Conservation (phyloP, 1,140 invertebrate species). For the Thrips palmi region DNA sequence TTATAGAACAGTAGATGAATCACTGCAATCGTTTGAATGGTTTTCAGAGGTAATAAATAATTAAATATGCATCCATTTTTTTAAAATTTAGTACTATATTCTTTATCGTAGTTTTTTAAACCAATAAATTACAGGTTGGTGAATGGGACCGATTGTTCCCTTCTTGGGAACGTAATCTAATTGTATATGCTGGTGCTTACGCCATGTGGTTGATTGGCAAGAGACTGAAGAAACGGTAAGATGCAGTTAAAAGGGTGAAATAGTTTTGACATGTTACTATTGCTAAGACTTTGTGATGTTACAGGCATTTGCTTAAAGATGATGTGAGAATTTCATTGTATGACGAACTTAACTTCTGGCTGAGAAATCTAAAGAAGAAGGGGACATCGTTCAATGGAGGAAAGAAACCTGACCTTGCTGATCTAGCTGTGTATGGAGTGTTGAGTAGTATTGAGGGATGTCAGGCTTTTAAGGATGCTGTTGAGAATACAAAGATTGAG, state of each 20-base stretch:
- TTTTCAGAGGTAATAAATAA: conserved; percentile 47
- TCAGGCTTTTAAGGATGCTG: conserved; percentile 69
- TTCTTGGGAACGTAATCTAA: conserved; percentile 59
- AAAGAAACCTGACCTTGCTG: conserved; percentile 71
- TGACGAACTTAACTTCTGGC: conserved; percentile 71
- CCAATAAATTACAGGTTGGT: conserved; percentile 48
- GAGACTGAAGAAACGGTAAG: conserved; percentile 61
- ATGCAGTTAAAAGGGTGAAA: conserved; percentile 1
- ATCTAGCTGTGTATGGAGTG: conserved; percentile 84
- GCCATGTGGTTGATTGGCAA: conserved; percentile 92
- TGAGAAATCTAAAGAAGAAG: conserved; percentile 44
- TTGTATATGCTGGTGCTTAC: conserved; percentile 83
- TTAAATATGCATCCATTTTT: not conserved
- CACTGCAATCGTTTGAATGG: conserved; percentile 78
- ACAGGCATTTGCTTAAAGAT: conserved; percentile 62
- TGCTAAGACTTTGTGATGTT: conserved; percentile 16
- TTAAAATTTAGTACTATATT: conserved; percentile 2
- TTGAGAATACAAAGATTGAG: conserved; percentile 48
- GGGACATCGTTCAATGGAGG: conserved; percentile 67
- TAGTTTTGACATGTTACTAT: conserved; percentile 1
- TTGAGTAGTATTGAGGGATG: conserved; percentile 92
- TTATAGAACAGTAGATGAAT: conserved; percentile 69
- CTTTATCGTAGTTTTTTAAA: conserved; percentile 7
- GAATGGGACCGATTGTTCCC: conserved; percentile 85
- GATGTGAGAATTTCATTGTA: conserved; percentile 82